Conservation (phyloP, 2,888 invertebrate genomes). For the Lasius fuliginosus region DNA sequence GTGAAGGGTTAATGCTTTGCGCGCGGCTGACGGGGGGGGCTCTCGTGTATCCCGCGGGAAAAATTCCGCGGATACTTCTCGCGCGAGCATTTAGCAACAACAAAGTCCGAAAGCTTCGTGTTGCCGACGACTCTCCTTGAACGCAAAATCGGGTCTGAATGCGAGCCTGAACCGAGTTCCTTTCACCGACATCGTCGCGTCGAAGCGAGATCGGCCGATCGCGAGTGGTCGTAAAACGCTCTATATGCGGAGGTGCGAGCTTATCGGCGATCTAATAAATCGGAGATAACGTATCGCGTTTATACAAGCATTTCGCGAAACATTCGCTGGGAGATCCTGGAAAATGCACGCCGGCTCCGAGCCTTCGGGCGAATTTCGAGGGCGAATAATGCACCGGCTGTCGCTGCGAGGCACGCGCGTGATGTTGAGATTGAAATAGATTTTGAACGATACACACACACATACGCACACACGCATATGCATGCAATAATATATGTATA, state of each 20-base stretch:
- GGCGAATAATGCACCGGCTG: background rate
- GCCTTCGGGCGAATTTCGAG: background rate
- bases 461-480: background rate
- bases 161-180: slow-evolving; percentile 72
- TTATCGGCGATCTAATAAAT: slow-evolving; percentile 53
- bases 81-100: slow-evolving; percentile 8
- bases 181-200: slow-evolving; percentile 78
- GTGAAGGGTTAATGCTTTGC: slow-evolving; percentile 29
- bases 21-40: background rate
- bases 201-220: slow-evolving; percentile 53
- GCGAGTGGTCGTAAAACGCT: background rate
- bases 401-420: background rate
- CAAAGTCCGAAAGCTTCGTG: slow-evolving; percentile 77
- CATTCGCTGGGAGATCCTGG: slow-evolving; percentile 29
- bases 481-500: background rate
- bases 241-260: slow-evolving; percentile 41
- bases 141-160: slow-evolving; percentile 78
- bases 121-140: slow-evolving; percentile 78
- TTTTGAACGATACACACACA: background rate
- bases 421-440: background rate
- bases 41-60: slow-evolving; percentile 36
- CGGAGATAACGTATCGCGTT: slow-evolving; percentile 14
- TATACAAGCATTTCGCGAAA: slow-evolving; percentile 13
- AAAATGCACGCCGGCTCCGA: background rate
- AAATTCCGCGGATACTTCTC: slow-evolving; percentile 41